Evolutionary conservation across 2,797 vertebrate genomes (phyloP).

Genomic region (Calcarius lapponicus): DNA sequence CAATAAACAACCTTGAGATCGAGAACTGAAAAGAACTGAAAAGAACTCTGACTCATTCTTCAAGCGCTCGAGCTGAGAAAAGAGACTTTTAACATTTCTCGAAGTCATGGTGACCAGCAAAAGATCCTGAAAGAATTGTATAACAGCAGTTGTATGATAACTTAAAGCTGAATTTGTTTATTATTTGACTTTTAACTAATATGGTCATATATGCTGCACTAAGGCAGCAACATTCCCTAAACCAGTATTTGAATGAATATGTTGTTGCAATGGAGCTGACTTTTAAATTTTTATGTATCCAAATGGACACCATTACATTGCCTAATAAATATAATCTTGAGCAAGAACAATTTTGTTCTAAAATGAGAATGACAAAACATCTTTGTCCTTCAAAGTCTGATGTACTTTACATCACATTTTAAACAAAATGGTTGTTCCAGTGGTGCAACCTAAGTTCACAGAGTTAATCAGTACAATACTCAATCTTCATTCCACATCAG

Average conservation of each 20-base stretch:
- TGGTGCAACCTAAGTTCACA: not conserved
- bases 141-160: not conserved
- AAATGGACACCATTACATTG: not conserved
- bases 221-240: not conserved
- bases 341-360: not conserved
- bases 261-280: not conserved
- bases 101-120: too few species aligned
- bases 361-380: not conserved
- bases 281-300: not conserved
- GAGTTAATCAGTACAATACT: not conserved
- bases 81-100: too few species aligned
- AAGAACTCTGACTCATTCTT: too few species aligned
- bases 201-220: not conserved
- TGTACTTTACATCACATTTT: not conserved
- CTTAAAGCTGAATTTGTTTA: not conserved
- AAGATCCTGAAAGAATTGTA: not conserved
- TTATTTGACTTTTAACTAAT: not conserved
- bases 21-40: too few species aligned
- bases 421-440: not conserved
- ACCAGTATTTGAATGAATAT: not conserved
- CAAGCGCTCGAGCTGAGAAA: too few species aligned
- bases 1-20: too few species aligned
- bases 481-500: not conserved
- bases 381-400: not conserved
- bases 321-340: not conserved